These are phyloP conservation scores for Tadarida brasiliensis DNA, from an alignment of 2,797 vertebrate genomes.

Conservation along the genomic window DNA sequence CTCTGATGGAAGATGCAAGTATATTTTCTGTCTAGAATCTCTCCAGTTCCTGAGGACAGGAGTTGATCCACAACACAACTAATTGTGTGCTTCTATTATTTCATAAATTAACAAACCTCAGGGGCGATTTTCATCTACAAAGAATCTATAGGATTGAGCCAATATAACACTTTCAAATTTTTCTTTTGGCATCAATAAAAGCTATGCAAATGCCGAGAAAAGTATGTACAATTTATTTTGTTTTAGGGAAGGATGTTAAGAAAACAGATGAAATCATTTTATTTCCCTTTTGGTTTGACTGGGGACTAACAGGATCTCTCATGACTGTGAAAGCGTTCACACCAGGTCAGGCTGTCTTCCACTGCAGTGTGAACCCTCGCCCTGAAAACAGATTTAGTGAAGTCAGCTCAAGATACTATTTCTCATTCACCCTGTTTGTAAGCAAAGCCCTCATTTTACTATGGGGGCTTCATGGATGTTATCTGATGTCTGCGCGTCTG, in stretches of 20 bases:
- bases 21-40: background rate
- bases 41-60: background rate
- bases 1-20: background rate
- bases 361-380: background rate
- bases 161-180: conserved; percentile 22
- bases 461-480: background rate
- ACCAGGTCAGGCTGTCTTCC: background rate
- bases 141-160: background rate
- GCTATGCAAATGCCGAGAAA: background rate
- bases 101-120: background rate
- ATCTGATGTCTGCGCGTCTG: conserved; percentile 51
- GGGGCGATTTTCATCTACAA: background rate
- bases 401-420: background rate
- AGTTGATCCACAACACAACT: background rate
- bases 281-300: background rate
- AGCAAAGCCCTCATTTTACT: background rate
- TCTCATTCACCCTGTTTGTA: background rate
- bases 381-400: background rate
- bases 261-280: background rate
- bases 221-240: background rate
- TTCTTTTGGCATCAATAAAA: background rate
- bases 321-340: background rate
- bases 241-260: conserved; percentile 37
- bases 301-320: background rate
- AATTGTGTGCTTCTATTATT: background rate